Conservation (phyloP, 2,888 invertebrate species). For the Drosophila stalkeri region DNA sequence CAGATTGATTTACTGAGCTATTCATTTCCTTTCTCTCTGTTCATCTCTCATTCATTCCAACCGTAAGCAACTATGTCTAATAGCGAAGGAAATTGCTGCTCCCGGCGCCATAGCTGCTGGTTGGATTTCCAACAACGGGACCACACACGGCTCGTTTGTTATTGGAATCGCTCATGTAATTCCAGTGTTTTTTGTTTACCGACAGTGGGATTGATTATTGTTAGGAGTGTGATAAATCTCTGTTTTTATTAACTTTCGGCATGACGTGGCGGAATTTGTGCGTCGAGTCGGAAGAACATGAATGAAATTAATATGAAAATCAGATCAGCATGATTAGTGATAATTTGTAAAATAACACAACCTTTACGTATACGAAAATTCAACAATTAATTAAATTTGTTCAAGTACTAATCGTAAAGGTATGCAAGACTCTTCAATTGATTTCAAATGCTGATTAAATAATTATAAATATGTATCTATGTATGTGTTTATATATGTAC, state of each 20-base stretch:
- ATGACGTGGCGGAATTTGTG: conserved; percentile 67
- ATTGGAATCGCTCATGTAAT: conserved; percentile 72
- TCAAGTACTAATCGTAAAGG: conserved; percentile 26
- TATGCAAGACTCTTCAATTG: conserved; percentile 9
- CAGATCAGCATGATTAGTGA: conserved; percentile 81
- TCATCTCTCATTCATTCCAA: neutral
- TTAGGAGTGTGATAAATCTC: conserved; percentile 83
- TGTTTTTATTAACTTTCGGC: conserved; percentile 82
- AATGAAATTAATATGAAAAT: conserved; percentile 71
- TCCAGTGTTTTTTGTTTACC: conserved; percentile 56
- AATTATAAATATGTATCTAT: neutral
- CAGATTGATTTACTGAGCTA: conserved; percentile 24
- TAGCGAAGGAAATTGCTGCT: conserved; percentile 31
- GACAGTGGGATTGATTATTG: conserved; percentile 73
- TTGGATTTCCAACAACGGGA: conserved; percentile 21
- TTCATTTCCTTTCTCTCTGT: neutral
- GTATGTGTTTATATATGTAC: neutral
- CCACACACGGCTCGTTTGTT: conserved; percentile 72
- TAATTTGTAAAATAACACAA: conserved; percentile 66
- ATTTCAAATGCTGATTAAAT: neutral
- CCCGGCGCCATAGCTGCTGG: conserved; percentile 57
- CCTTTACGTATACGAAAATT: conserved; percentile 23
- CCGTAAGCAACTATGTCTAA: conserved; percentile 16
- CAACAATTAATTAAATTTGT: conserved; percentile 69
- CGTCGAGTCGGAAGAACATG: conserved; percentile 56